Evolutionary conservation across 2,113 vertebrate genomes (phyloP), one percentile per base, ranked within the genome.

Genomic region (Mixornis gularis): DNA sequence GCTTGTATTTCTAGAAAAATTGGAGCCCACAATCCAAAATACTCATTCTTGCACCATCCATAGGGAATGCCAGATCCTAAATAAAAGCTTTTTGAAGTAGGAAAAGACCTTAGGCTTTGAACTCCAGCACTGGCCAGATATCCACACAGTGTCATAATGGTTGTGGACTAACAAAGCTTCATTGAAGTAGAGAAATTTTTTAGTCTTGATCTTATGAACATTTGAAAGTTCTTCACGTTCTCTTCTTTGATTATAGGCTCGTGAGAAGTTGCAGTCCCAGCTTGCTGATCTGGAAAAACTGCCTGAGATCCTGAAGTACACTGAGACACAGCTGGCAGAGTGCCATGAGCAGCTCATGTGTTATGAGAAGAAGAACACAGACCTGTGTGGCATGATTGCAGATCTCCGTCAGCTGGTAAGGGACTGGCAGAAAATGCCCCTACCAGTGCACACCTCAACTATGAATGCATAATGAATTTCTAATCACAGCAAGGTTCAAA

Each of bases 381-480:
- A 99, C 73, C 98, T 99, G 70, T 97, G 97, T 71, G 87, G 94
- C 21, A 96, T 97, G 87, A 98, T 99, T 59, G 84, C 98, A 38
- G 98, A 99, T 36, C 97, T 99, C 62, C 98, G 97, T 73, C 95
- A 98, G 94, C 98, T 98, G 99, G 99, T 99, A 97, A 98, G 97
- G 93, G 96, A 97, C 91, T 97, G 96, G 96, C 95, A 96, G 96
- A 97, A 95, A 53, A 40, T 44, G 69, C 93, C 87, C 85, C 41
- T 40, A 95, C 79, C 88, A 69, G 52, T 46, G 70, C 89, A 81
- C 32, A 64, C 49, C 64, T 30, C 93, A 53, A 55, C 63, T 62
- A 69, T 72, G 87, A 88, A 56, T 73, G 80, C 91, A 46, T 87
- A 81, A 92, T 94, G 96, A 97, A 59, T 94, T 73, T 86, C 90